Evolutionary conservation across 2,113 vertebrate genomes (phyloP).

Genomic region (Anarhynchus alexandrinus): DNA sequence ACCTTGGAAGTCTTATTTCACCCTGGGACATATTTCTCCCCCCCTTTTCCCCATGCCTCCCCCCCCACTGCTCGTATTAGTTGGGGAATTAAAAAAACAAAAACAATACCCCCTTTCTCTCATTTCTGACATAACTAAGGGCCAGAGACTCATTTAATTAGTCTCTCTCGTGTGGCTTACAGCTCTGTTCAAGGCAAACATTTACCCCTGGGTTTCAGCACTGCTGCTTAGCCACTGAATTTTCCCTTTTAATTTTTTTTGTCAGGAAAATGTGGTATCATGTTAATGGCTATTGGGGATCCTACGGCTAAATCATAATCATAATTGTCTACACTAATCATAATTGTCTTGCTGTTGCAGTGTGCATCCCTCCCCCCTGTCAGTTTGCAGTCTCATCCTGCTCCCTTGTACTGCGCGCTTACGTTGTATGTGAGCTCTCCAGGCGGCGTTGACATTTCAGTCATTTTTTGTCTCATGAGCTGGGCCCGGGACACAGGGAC

Average conservation of each 20-base stretch:
- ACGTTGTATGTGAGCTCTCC: fast-evolving
- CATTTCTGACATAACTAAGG: conserved; percentile 2
- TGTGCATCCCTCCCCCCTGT: not conserved
- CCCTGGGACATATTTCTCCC: not conserved
- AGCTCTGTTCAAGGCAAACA: not conserved
- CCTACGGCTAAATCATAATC: conserved; percentile 37
- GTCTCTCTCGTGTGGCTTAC: not conserved
- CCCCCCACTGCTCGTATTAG: not conserved
- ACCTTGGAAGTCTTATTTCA: not conserved
- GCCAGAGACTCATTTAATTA: not conserved
- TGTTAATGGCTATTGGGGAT: conserved; percentile 31
- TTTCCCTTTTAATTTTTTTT: not conserved
- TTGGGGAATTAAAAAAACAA: not conserved
- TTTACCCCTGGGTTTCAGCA: not conserved
- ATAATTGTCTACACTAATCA: conserved; percentile 44
- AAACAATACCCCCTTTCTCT: not conserved
- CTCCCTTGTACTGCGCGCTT: not conserved
- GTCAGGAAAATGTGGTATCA: conserved; percentile 12
- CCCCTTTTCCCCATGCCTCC: not conserved
- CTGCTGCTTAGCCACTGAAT: not conserved
- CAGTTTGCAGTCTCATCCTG: not conserved
- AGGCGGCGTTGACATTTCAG: not conserved
- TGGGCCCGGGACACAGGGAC: not conserved
- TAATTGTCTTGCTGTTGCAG: conserved; percentile 29
- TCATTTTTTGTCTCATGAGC: not conserved